phyloP scores from a whole-genome alignment of 2,888 invertebrate genomes.

The Thecocarcelia acutangulata region DNA sequence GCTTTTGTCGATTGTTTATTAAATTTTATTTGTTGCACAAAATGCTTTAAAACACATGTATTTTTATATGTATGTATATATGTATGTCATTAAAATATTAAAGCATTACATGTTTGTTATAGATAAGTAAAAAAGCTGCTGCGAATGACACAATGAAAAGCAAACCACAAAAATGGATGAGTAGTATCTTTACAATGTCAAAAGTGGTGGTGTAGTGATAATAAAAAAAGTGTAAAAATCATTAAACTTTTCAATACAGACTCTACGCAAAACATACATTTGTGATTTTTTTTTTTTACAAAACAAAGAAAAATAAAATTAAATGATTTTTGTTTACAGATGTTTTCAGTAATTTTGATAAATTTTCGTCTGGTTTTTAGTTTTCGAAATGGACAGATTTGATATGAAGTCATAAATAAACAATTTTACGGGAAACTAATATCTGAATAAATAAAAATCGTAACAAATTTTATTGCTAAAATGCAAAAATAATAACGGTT shows the following conservation, averaged over 20 bases:
- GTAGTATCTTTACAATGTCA: slow-evolving; percentile 28
- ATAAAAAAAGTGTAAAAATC: neutral
- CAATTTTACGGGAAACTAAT: neutral
- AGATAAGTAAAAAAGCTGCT: slow-evolving; percentile 27
- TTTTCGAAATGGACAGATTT: too few relatives aligned
- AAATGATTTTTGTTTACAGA: too few relatives aligned
- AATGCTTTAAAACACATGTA: neutral
- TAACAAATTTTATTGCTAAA: neutral
- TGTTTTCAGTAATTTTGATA: too few relatives aligned
- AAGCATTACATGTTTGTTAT: neutral
- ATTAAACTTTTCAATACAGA: slow-evolving; percentile 31
- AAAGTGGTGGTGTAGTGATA: slow-evolving; percentile 35
- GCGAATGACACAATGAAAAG: slow-evolving; percentile 50
- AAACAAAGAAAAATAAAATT: too few relatives aligned
- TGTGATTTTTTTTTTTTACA: too few relatives aligned
- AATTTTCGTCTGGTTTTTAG: too few relatives aligned
- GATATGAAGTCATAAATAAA: neutral
- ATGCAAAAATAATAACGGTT: too few relatives aligned
- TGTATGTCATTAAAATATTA: slow-evolving; percentile 2
- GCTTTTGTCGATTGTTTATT: too few relatives aligned
- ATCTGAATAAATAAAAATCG: slow-evolving; percentile 18
- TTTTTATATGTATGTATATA: neutral
- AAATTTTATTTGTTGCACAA: too few relatives aligned
- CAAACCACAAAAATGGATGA: slow-evolving; percentile 50
- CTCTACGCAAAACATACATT: slow-evolving; percentile 8